Percentiles rank a stretch among this genome's conserved stretches.
phyloP scores from a whole-genome alignment of 2,113 vertebrate species.

The Brachypodius melanocephalos region DNA sequence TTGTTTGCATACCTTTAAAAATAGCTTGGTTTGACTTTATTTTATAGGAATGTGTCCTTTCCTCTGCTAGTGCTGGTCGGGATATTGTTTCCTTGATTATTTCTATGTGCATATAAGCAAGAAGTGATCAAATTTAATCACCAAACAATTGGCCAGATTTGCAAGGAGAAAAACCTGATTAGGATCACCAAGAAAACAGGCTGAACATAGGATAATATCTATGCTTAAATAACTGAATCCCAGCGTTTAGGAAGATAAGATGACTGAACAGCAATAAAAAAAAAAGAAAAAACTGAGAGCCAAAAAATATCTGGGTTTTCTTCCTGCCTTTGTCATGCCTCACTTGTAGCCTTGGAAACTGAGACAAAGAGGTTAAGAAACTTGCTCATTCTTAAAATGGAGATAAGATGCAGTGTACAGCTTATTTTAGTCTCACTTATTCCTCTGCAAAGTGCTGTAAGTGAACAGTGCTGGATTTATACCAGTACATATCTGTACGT shows the following conservation, averaged over 20 bases:
- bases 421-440: background rate
- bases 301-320: conserved; percentile 40
- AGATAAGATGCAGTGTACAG: conserved; percentile 14
- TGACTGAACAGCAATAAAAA: background rate
- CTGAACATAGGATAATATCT: background rate
- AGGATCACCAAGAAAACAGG: background rate
- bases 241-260: background rate
- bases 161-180: background rate
- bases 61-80: background rate
- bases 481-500: background rate
- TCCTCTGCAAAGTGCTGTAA: background rate
- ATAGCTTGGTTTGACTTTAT: background rate
- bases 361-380: conserved; percentile 57
- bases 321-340: conserved; percentile 56
- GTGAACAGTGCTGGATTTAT: background rate
- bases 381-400: conserved; percentile 15
- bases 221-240: background rate
- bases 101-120: background rate
- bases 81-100: background rate
- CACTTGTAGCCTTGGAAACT: conserved; percentile 57
- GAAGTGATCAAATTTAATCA: background rate
- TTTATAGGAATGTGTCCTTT: background rate
- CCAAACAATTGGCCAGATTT: background rate
- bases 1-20: background rate
- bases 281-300: background rate